Conservation (phyloP, 2,113 vertebrate species). For the Leptobrachium leishanense region DNA sequence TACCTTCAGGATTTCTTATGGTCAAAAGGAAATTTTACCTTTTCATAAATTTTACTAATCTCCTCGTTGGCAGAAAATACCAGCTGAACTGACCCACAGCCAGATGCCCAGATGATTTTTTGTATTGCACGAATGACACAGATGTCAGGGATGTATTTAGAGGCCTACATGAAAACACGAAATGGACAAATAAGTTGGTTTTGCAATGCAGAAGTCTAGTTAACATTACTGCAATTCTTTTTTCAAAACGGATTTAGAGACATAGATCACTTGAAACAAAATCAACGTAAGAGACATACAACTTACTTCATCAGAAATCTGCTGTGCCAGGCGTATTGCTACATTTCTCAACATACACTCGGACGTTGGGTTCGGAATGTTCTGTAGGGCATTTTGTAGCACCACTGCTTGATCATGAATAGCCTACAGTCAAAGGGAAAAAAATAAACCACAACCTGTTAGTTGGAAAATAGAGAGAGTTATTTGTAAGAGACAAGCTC, state of each 20-base stretch:
- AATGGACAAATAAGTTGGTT: background rate
- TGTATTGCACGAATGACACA: conserved; percentile 96
- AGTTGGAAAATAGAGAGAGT: no score
- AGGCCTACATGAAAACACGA: conserved; percentile 78
- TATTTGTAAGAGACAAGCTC: no score
- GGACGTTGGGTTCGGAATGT: conserved; percentile 97
- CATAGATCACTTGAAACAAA: no score
- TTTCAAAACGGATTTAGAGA: no score
- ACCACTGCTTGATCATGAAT: conserved; percentile 98
- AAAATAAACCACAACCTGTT: no score
- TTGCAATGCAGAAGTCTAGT: no score
- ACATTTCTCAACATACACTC: conserved; percentile 98
- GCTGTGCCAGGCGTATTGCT: conserved; percentile 95
- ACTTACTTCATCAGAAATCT: conserved; percentile 97
- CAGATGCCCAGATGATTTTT: conserved; percentile 98
- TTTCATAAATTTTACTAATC: conserved; percentile 97
- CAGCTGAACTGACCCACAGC: conserved; percentile 92
- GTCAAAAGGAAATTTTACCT: conserved; percentile 68
- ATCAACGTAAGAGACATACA: conserved; percentile 19
- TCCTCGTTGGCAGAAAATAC: conserved; percentile 98
- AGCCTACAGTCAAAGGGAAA: conserved; percentile 64
- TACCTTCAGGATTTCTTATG: no score
- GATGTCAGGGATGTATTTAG: conserved; percentile 97
- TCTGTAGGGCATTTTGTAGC: conserved; percentile 95
- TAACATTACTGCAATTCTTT: no score